Evolutionary conservation across 1,140 invertebrate genomes (phyloP), one percentile per base, ranked within the genome.

Genomic region (Hycleus cichorii): DNA sequence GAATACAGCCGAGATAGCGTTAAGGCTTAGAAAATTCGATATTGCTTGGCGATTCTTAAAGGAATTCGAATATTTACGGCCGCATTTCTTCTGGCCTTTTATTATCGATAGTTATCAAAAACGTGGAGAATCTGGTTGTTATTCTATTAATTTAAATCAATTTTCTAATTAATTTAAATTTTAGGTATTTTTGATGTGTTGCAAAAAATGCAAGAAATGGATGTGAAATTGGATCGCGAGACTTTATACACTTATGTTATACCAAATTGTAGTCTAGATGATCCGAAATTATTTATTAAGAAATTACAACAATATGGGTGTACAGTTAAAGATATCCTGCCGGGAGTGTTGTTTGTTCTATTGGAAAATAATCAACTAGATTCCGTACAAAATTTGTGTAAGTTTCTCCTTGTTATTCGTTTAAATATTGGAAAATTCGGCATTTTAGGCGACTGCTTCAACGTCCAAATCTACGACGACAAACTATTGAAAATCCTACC

Each of bases 191-290:
- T 77, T 81, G 65, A 76, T 24, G 72, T 77, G 0, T 39, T 83
- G 10, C 59, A 73, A 46, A 74, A 71, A 48, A 82, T 82, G 78
- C 49, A 74, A 3, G 42, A 71, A 9, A 72, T 78, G 67, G 70
- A 76, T 9, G 74, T 82, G 0, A 69, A 72, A 39, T 66, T 77
- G 0, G 79, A 83, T 63, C 68, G 70, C 26, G 78, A 80, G 5
- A 83, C 81, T 0, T 69, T 83, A 12, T 58, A 74, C 47, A 52
- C 74, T n/a, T 83, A 79, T 63, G 66, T 78, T 3, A 57, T 82
- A 7, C 80, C 79, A 0, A 72, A 74, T 53, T 75, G 81, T 39
- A 76, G 77, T 58, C 72, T 77, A 12, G 69, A 64, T 0, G 72
- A 81, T 52, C 72, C 77, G 0, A 64, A 75, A 60, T 66, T 69